These are phyloP conservation scores for Hucho hucho DNA, from an alignment of 2,113 vertebrate species.

Conservation along the genomic window DNA sequence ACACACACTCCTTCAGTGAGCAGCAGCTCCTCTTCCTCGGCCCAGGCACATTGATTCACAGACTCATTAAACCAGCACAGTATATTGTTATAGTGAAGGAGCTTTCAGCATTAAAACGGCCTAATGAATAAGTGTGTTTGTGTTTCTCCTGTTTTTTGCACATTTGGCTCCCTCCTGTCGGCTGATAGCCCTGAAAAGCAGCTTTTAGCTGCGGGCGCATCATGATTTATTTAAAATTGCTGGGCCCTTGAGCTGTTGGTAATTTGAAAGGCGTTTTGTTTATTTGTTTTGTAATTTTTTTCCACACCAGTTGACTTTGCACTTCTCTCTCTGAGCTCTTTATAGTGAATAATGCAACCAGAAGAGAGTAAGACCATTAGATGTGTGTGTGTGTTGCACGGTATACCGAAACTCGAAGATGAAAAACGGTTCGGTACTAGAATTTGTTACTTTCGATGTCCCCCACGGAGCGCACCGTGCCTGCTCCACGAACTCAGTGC, in stretches of 20 bases:
- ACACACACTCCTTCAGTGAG: constrained; percentile 35
- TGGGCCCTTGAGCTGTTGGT: constrained; percentile 69
- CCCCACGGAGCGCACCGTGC: too few relatives aligned
- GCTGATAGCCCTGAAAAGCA: constrained; percentile 69
- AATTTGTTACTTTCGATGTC: too few relatives aligned
- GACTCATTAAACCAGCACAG: constrained; percentile 72
- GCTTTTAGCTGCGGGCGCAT: constrained; percentile 72
- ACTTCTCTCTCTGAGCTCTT: constrained; percentile 11
- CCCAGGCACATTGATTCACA: constrained; percentile 68
- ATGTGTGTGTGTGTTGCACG: constrained; percentile 5
- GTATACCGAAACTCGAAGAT: constrained; percentile 72
- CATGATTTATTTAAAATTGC: constrained; percentile 81
- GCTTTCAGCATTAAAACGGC: constrained; percentile 66
- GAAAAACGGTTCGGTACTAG: constrained; percentile 18
- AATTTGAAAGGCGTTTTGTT: constrained; percentile 71
- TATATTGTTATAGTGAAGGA: constrained; percentile 69
- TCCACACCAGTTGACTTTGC: constrained; percentile 18
- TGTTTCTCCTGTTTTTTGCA: constrained; percentile 32
- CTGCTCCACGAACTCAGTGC: too few relatives aligned
- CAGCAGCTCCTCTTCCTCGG: constrained; percentile 57
- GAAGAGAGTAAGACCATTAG: neutral
- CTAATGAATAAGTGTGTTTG: constrained; percentile 45
- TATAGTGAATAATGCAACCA: constrained; percentile 27
- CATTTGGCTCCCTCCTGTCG: constrained; percentile 61
- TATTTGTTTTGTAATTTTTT: constrained; percentile 57